These are phyloP conservation scores for Scaptomyza caliginosa DNA, from an alignment of 2,888 invertebrate species.

Conservation along the genomic window DNA sequence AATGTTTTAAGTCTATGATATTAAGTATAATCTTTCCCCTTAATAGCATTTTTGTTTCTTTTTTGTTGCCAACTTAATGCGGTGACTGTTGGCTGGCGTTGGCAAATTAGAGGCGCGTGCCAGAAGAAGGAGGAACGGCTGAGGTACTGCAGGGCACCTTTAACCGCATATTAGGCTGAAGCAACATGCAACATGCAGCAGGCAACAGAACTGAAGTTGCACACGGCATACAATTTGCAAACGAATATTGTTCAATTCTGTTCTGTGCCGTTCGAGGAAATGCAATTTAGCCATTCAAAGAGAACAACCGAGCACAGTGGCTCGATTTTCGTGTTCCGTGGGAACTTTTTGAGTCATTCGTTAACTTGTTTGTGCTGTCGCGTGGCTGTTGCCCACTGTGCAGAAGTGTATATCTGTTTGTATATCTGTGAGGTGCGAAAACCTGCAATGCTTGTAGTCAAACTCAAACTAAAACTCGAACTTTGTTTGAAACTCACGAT, in stretches of 20 bases:
- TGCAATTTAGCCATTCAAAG: neutral
- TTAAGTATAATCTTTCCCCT: neutral
- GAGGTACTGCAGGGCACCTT: constrained; percentile 9
- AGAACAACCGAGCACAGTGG: neutral
- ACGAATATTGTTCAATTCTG: neutral
- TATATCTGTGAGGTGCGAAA: constrained; percentile 51
- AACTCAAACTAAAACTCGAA: constrained; percentile 11
- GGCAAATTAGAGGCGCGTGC: constrained; percentile 48
- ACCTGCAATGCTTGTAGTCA: constrained; percentile 19
- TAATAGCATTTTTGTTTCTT: neutral
- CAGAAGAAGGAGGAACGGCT: constrained; percentile 14
- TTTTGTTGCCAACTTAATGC: no score
- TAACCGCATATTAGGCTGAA: constrained; percentile 6
- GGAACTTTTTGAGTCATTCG: neutral
- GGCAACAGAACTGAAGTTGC: constrained; percentile 23
- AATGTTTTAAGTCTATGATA: no score
- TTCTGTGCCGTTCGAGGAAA: neutral
- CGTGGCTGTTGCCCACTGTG: constrained; percentile 35
- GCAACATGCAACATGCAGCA: constrained; percentile 9
- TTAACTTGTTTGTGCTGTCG: neutral
- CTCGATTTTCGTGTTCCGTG: neutral
- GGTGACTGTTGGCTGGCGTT: neutral
- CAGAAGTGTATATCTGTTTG: constrained; percentile 38
- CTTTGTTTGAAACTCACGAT: constrained; percentile 1
- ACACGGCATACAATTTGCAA: constrained; percentile 19